Conservation (phyloP, 2,797 vertebrate genomes). For the Chelon auratus region DNA sequence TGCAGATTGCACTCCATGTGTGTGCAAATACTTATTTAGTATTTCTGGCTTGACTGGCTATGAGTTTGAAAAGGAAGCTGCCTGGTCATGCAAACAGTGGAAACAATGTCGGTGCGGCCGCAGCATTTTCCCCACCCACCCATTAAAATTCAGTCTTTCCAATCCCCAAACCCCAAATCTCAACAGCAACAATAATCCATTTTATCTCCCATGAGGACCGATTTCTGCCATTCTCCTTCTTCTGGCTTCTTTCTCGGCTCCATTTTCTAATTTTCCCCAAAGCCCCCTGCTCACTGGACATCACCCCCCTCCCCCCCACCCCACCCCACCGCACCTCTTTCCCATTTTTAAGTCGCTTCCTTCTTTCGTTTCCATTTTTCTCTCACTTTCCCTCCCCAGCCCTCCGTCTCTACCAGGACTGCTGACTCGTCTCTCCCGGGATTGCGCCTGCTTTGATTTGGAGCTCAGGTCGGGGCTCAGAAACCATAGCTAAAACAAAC, state of each 20-base stretch:
- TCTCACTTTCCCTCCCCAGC: constrained; percentile 46
- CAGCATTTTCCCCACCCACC: constrained; percentile 65
- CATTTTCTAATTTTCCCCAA: not conserved
- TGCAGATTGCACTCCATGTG: constrained; percentile 13
- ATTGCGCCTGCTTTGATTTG: constrained; percentile 78
- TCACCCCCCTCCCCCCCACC: not conserved
- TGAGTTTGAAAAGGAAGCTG: constrained; percentile 66
- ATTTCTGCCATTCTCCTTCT: constrained; percentile 42
- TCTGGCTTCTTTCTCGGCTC: constrained; percentile 16
- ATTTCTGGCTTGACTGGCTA: constrained; percentile 60
- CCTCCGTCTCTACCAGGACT: constrained; percentile 64
- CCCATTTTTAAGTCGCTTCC: constrained; percentile 14
- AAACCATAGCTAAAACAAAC: constrained; percentile 86
- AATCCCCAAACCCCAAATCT: constrained; percentile 46
- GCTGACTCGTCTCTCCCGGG: constrained; percentile 82
- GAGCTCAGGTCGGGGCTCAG: constrained; percentile 77
- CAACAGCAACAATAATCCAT: constrained; percentile 40
- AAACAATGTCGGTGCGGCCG: constrained; percentile 78
- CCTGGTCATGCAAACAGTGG: constrained; percentile 80
- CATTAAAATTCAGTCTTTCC: constrained; percentile 74
- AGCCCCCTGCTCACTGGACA: not conserved
- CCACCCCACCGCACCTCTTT: not conserved
- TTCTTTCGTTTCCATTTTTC: constrained; percentile 30
- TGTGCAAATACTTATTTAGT: constrained; percentile 53
- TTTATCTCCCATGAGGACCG: constrained; percentile 27